Conservation (phyloP, 1,140 invertebrate species). For the Lutraria rhynchaena region DNA sequence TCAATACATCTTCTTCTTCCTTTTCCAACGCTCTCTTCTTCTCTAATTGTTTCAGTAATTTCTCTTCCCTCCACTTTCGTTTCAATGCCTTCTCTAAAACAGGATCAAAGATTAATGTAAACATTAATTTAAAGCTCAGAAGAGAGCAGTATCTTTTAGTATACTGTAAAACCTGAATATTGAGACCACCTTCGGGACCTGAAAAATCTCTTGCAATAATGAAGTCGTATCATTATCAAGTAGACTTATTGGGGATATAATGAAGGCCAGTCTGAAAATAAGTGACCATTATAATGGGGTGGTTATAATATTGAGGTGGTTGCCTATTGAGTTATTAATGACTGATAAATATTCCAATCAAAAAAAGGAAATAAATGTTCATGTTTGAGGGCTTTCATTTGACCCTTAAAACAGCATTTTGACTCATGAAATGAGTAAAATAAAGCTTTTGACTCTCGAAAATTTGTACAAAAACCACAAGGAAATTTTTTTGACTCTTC, state of each 20-base stretch:
- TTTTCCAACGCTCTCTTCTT: constrained; percentile 63
- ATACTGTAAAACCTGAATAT: too few species aligned
- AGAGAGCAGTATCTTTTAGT: neutral
- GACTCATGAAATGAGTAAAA: too few species aligned
- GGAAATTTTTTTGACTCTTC: too few species aligned
- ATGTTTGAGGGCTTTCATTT: too few species aligned
- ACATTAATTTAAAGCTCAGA: neutral
- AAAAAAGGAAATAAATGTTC: neutral
- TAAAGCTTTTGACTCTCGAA: too few species aligned
- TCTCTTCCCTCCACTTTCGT: constrained; percentile 77
- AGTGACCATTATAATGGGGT: too few species aligned
- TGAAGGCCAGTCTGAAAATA: neutral
- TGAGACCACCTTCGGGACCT: too few species aligned
- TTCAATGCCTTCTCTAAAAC: constrained; percentile 68
- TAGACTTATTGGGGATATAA: neutral
- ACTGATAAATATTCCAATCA: neutral
- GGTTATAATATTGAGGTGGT: too few species aligned
- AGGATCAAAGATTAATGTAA: neutral
- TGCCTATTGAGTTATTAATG: neutral
- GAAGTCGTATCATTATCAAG: too few species aligned
- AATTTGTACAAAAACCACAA: too few species aligned
- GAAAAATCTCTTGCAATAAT: too few species aligned
- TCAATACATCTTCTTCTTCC: constrained; percentile 59
- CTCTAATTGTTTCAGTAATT: constrained; percentile 70
- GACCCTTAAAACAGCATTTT: too few species aligned